Conservation (phyloP, 2,113 vertebrate genomes). For the Sterrhoptilus dennistouni region DNA sequence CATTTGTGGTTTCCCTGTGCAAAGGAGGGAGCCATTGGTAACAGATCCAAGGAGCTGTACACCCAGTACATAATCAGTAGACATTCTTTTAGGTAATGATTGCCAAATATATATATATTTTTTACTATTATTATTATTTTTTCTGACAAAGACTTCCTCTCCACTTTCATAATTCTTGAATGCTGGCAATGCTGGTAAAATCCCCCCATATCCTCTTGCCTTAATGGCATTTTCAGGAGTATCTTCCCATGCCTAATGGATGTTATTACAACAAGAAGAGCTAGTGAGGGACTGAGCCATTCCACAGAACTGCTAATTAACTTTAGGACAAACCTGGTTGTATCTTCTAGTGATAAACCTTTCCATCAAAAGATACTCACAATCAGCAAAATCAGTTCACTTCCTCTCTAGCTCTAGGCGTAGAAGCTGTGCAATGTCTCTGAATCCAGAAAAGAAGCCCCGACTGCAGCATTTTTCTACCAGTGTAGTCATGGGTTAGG, state of each 20-base stretch:
- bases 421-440: neutral
- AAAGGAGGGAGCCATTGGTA: neutral
- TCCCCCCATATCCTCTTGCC: neutral
- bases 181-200: neutral
- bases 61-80: neutral
- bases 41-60: neutral
- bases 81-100: neutral
- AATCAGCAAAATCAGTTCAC: neutral
- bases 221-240: neutral
- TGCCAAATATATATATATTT: neutral
- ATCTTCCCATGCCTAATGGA: neutral
- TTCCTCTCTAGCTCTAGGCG: neutral
- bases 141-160: neutral
- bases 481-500: neutral
- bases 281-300: neutral
- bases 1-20: neutral
- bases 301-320: conserved; percentile 50
- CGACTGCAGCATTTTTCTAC: neutral
- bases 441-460: conserved; percentile 20
- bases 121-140: neutral
- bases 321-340: conserved; percentile 8
- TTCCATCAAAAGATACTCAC: neutral
- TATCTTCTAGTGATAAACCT: neutral
- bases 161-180: neutral
- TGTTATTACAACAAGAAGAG: neutral